These are phyloP conservation scores for Varecia variegata DNA, from an alignment of 2,797 vertebrate genomes.

Conservation along the genomic window DNA sequence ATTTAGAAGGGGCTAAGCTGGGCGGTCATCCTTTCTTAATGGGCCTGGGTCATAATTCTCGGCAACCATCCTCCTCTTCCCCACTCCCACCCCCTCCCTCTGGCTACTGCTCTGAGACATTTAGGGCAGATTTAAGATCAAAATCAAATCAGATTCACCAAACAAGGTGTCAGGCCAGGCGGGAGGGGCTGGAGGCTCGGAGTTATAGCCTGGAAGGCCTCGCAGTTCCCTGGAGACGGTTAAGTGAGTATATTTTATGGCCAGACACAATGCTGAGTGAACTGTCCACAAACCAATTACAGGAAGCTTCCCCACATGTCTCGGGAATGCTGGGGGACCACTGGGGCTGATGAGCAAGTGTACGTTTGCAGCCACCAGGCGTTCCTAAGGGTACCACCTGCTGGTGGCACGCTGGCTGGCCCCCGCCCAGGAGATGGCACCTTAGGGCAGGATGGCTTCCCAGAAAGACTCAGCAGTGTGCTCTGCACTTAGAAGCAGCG, in stretches of 20 bases:
- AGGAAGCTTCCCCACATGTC: background rate
- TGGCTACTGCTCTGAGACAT: background rate
- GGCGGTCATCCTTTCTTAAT: background rate
- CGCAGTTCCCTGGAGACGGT: slow-evolving; percentile 53
- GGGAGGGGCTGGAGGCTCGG: background rate
- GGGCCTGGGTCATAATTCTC: slow-evolving; percentile 48
- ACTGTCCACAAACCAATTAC: slow-evolving; percentile 65
- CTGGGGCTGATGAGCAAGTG: background rate
- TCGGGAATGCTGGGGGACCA: background rate
- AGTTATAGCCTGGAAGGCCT: background rate
- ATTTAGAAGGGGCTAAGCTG: slow-evolving; percentile 48
- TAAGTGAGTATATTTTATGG: slow-evolving; percentile 58
- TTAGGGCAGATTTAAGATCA: slow-evolving; percentile 67
- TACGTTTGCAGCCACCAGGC: background rate
- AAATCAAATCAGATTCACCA: slow-evolving; percentile 72
- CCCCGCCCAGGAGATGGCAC: background rate
- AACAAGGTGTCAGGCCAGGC: slow-evolving; percentile 57
- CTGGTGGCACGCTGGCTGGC: background rate
- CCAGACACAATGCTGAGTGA: slow-evolving; percentile 46
- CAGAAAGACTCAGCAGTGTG: background rate
- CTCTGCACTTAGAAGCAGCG: background rate
- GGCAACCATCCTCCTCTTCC: background rate
- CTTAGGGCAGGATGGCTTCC: background rate
- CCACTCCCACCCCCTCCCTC: background rate
- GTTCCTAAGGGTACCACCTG: background rate